phyloP scores from a whole-genome alignment of 2,797 vertebrate species.

The Simalia tracyae region DNA sequence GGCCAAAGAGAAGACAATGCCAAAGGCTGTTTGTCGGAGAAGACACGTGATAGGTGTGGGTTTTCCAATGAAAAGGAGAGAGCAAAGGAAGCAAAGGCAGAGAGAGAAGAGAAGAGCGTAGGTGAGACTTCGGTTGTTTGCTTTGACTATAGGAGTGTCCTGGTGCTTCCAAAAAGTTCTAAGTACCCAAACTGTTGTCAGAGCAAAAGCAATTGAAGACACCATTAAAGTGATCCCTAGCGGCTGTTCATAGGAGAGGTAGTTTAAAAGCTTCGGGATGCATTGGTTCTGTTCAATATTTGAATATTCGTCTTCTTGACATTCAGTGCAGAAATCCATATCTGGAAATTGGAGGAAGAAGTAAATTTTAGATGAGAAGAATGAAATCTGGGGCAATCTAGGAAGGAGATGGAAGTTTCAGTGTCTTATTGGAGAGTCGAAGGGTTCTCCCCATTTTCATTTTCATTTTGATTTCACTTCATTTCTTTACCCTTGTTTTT shows the following conservation, averaged over 20 bases:
- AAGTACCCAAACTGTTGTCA: background rate
- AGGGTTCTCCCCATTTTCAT: background rate
- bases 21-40: background rate
- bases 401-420: background rate
- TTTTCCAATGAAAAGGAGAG: constrained; percentile 9
- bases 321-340: background rate
- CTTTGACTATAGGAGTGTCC: constrained; percentile 18
- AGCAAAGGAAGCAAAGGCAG: constrained; percentile 9
- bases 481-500: background rate
- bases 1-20: background rate
- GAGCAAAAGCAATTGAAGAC: background rate
- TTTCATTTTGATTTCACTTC: background rate
- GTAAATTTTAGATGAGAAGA: background rate
- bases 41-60: background rate
- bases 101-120: background rate
- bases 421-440: background rate
- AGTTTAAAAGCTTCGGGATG: background rate
- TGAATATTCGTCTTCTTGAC: background rate
- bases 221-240: background rate
- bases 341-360: background rate
- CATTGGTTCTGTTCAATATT: background rate
- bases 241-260: background rate
- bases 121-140: background rate
- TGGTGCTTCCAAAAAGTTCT: background rate
- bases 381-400: background rate